Evolutionary conservation across 2,888 invertebrate genomes (phyloP).

Genomic region (Caenorhabditis angaria): DNA sequence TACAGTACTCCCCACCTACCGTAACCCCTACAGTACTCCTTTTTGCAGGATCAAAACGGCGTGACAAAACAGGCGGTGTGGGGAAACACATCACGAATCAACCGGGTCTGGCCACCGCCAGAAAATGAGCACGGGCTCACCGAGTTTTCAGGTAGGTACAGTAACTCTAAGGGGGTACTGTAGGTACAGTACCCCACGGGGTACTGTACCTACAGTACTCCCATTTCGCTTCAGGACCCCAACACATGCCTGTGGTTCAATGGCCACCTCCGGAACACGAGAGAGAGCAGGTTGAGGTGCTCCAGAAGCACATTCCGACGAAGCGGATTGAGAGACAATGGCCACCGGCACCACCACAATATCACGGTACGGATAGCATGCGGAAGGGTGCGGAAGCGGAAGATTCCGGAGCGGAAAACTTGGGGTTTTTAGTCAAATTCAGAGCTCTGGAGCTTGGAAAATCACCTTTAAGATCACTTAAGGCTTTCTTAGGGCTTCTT

Average conservation of each 20-base stretch:
- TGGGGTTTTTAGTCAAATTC: background rate
- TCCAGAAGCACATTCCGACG: conserved; percentile 62
- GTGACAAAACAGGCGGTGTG: conserved; percentile 42
- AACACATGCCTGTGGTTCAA: conserved; percentile 62
- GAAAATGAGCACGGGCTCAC: conserved; percentile 37
- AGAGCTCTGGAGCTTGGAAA: background rate
- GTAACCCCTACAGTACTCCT: no score
- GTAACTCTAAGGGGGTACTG: no score
- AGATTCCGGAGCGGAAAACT: background rate
- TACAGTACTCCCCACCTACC: no score
- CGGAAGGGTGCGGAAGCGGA: background rate
- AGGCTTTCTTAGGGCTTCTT: no score
- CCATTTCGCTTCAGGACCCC: conserved; percentile 37
- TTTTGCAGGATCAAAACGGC: conserved; percentile 37
- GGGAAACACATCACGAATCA: conserved; percentile 48
- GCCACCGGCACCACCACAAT: conserved; percentile 63
- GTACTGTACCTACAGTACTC: no score
- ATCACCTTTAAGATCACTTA: no score
- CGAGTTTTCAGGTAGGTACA: conserved; percentile 20
- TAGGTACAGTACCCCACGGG: no score
- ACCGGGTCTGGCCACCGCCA: conserved; percentile 65
- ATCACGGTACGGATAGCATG: conserved; percentile 35
- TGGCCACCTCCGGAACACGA: conserved; percentile 70
- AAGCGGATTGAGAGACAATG: conserved; percentile 59
- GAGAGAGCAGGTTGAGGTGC: conserved; percentile 61